Base-by-base conservation (phyloP, 64 coral and sea anemone species). In the Porites australiensis region DNA sequence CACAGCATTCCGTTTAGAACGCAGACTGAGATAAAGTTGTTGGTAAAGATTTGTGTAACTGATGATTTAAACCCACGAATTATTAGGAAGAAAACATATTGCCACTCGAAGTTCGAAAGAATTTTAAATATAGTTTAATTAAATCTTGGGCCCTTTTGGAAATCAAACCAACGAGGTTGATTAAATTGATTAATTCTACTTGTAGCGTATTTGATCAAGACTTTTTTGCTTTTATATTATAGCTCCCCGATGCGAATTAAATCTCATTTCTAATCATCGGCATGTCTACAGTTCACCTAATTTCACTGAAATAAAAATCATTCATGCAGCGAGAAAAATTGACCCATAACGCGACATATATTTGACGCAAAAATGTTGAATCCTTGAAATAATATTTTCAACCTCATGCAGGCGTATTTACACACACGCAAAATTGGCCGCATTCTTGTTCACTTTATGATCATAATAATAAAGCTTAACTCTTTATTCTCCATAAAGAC, bases 381-480 rank as follows among this genome's bases (percentile, higher is more conserved):
- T 7, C 37, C 27, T 44, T 82, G 53, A 13, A 44, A 7, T 61
- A 81, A 44, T 79, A 47, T 47, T 82, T 46, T 11, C 14, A 64
- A 46, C 27, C 58, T 47, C 79, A 63, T 37, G 58, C 79, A 46
- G 58, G 12, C 55, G 45, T 82, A 48, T 68, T 84, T 84, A 84
- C 81, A 68, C 44, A 64, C 27, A 75, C 21, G 66, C 52, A 84
- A 68, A 2, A 75, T n/a, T 84, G 81, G 68, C 68, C 62, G 45
- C 58, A 84, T 65, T 84, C 68, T 84, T 84, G 45, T 66, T 84
- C 81, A 52, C 15, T 68, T 83, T 84, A 84, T 84, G 68, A 84
- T 63, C 18, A 84, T 84, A 68, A 84, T 68, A 84, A 84, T 67
- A 68, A 65, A 59, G 62, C 68, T 84, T 48, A 84, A 84, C 81